These are phyloP conservation scores for Oreocharis arfaki DNA, from an alignment of 2,113 vertebrate species.

Conservation along the genomic window DNA sequence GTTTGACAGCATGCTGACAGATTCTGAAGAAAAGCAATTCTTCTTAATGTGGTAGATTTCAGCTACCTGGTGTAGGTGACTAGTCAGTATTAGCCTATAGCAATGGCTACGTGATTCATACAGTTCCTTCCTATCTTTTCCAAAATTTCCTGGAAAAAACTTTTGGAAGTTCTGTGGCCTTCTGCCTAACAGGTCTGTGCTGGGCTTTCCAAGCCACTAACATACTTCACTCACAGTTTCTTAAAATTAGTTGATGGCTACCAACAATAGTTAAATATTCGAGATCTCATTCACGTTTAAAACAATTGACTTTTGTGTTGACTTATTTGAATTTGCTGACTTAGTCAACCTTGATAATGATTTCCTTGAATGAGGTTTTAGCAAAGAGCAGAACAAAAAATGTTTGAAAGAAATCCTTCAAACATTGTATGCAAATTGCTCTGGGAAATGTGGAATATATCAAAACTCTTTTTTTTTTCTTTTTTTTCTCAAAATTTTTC, in stretches of 20 bases:
- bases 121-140: background rate
- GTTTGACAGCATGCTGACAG: background rate
- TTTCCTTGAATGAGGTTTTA: background rate
- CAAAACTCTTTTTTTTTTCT: background rate
- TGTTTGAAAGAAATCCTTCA: background rate
- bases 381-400: background rate
- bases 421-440: background rate
- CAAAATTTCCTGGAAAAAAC: background rate
- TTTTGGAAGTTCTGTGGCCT: background rate
- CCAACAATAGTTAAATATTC: background rate
- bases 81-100: background rate
- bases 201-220: background rate
- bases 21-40: background rate
- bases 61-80: background rate
- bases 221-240: fast-evolving
- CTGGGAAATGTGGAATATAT: background rate
- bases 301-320: background rate
- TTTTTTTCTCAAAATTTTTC: background rate
- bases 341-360: background rate
- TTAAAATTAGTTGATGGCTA: background rate
- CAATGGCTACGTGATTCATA: background rate
- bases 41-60: background rate
- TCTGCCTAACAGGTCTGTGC: background rate
- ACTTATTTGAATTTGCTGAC: background rate
- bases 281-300: background rate